Conservation (phyloP, 1,140 invertebrate genomes). For the Cydia fagiglandana region DNA sequence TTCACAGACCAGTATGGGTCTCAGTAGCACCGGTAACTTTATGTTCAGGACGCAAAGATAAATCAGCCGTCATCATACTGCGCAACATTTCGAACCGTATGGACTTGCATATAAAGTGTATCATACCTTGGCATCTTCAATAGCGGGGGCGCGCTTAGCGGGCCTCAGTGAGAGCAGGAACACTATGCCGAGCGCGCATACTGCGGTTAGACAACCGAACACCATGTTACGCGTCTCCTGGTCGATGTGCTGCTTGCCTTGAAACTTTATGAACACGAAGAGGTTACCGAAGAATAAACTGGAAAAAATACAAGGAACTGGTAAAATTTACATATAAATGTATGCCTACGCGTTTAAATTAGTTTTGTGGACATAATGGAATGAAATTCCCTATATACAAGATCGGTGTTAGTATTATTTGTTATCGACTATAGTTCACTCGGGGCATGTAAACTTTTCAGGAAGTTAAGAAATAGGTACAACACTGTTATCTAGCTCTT, state of each 20-base stretch:
- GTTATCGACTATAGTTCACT: too few species aligned
- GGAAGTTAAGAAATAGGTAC: too few species aligned
- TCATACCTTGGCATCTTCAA: constrained; percentile 76
- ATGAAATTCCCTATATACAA: too few species aligned
- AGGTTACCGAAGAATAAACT: constrained; percentile 96
- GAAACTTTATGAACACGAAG: constrained; percentile 95
- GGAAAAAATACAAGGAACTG: constrained; percentile 59
- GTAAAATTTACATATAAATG: too few species aligned
- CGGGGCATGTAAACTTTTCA: too few species aligned
- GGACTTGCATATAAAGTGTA: background rate
- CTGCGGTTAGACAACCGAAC: constrained; percentile 85
- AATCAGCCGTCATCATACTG: constrained; percentile 87
- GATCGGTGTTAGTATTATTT: too few species aligned
- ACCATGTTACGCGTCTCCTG: constrained; percentile 84
- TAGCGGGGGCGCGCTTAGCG: constrained; percentile 60
- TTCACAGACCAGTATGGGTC: constrained; percentile 52
- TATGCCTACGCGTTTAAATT: too few species aligned
- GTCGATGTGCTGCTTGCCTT: constrained; percentile 85
- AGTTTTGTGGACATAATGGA: too few species aligned
- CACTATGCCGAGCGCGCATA: constrained; percentile 84
- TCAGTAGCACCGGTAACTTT: constrained; percentile 82
- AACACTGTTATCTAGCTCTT: too few species aligned
- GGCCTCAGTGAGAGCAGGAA: constrained; percentile 84
- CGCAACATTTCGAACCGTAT: constrained; percentile 53
- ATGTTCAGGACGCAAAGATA: constrained; percentile 82